Evolutionary conservation across 30 jellyfish, hydroid and myxozoan genomes (phyloP).

Genomic region (Aurelia sp.): DNA sequence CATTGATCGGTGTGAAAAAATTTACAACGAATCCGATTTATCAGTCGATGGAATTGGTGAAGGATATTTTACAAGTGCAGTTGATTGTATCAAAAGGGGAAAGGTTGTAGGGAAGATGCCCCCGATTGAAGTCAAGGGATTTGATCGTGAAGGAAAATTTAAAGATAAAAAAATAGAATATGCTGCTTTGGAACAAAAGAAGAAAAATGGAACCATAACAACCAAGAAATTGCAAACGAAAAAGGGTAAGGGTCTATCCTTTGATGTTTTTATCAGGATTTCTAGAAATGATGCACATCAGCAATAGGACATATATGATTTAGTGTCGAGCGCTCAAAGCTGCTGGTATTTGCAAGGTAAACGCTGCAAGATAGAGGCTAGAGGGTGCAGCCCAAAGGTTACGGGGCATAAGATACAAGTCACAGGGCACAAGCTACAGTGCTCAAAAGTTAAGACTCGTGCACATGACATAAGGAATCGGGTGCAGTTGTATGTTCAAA

Average conservation of each 20-base stretch:
- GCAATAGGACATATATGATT: no score
- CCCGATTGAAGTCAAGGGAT: constrained; percentile 28
- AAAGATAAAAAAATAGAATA: neutral
- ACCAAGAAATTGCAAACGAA: constrained; percentile 10
- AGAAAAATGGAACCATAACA: neutral
- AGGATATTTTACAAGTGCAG: neutral
- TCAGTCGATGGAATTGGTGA: neutral
- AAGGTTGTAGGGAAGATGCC: constrained; percentile 56
- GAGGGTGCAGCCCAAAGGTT: no score
- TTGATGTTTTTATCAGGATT: neutral
- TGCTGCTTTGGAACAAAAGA: neutral
- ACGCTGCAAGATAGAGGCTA: no score
- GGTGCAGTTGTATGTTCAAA: no score
- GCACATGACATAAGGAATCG: no score
- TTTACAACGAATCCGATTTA: constrained; percentile 16
- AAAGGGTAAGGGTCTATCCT: constrained; percentile 7
- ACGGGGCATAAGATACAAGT: no score
- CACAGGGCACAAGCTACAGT: no score
- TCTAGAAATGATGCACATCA: neutral
- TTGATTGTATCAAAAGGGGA: constrained; percentile 43
- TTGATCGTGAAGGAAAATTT: neutral
- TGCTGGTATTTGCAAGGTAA: no score
- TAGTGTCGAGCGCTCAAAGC: neutral
- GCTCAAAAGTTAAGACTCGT: no score
- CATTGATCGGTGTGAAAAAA: constrained; percentile 47